phyloP scores from a whole-genome alignment of 2,797 vertebrate species.

The Urosaurus nigricauda region DNA sequence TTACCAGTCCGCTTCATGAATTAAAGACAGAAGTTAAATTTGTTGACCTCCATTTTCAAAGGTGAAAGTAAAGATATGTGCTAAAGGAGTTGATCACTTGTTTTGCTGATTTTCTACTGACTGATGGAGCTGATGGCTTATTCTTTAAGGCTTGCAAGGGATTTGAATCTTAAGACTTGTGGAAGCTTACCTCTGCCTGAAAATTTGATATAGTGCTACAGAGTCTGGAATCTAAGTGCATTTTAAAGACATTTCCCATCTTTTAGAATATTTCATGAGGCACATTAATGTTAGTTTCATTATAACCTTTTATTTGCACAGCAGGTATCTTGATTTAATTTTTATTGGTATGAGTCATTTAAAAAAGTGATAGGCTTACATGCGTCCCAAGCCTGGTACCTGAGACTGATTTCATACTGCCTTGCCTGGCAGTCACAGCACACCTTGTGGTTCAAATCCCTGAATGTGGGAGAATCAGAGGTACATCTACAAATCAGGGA shows the following conservation, averaged over 20 bases:
- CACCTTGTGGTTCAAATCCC: background rate
- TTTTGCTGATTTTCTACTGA: constrained; percentile 13
- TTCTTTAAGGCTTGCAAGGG: constrained; percentile 17
- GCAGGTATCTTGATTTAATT: background rate
- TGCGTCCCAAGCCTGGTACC: too few relatives aligned
- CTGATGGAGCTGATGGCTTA: constrained; percentile 29
- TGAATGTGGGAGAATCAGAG: background rate
- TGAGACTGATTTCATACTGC: background rate
- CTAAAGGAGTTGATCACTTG: constrained; percentile 5
- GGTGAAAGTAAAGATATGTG: constrained; percentile 25
- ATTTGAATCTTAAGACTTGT: constrained; percentile 35
- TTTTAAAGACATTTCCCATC: constrained; percentile 33
- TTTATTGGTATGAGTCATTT: constrained; percentile 7
- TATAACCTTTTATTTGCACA: constrained; percentile 33
- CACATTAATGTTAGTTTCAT: constrained; percentile 16
- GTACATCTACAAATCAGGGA: background rate
- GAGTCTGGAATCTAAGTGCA: constrained; percentile 18
- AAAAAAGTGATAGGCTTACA: constrained; percentile 1
- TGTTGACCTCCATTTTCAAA: constrained; percentile 24
- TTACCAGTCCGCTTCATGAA: background rate
- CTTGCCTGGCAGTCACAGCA: background rate
- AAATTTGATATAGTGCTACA: constrained; percentile 20
- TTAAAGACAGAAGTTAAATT: constrained; percentile 29
- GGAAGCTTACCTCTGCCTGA: constrained; percentile 27
- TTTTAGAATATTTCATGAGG: constrained; percentile 32